Evolutionary conservation across 1,140 invertebrate genomes (phyloP).

Genomic region (Sycobia sp.): DNA sequence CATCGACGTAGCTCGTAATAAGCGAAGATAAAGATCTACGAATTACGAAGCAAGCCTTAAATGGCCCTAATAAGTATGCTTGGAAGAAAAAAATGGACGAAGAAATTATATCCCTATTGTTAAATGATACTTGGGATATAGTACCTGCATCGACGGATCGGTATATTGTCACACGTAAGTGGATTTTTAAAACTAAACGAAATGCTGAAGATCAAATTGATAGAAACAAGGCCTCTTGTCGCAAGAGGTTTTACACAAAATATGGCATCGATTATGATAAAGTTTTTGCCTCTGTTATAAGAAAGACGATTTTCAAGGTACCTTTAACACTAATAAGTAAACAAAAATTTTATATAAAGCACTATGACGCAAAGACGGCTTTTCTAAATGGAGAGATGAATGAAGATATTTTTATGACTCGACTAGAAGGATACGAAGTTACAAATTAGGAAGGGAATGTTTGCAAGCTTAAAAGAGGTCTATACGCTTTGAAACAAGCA

Average conservation of each 20-base stretch:
- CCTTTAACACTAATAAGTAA: constrained; percentile 21
- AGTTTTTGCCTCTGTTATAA: too few species aligned
- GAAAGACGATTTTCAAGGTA: too few species aligned
- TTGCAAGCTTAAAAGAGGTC: too few species aligned
- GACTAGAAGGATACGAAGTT: constrained; percentile 50
- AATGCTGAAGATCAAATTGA: too few species aligned
- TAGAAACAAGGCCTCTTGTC: too few species aligned
- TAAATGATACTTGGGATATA: constrained; percentile 1
- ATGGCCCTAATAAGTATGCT: background rate
- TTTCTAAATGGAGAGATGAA: constrained; percentile 45
- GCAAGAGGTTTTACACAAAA: constrained; percentile 18
- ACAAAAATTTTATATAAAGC: constrained; percentile 36
- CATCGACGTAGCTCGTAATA: background rate
- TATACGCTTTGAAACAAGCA: constrained; percentile 55
- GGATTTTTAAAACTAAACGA: too few species aligned
- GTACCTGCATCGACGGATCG: background rate
- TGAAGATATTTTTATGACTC: constrained; percentile 52
- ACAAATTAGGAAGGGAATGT: too few species aligned
- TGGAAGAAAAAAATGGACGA: constrained; percentile 2
- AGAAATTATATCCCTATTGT: background rate
- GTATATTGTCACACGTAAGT: too few species aligned
- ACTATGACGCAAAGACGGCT: constrained; percentile 56
- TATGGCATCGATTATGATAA: background rate
- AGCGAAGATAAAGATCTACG: background rate
- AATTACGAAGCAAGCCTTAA: background rate